These are phyloP conservation scores for Budorcas taxicolor DNA, from an alignment of 2,113 vertebrate genomes.

Conservation along the genomic window DNA sequence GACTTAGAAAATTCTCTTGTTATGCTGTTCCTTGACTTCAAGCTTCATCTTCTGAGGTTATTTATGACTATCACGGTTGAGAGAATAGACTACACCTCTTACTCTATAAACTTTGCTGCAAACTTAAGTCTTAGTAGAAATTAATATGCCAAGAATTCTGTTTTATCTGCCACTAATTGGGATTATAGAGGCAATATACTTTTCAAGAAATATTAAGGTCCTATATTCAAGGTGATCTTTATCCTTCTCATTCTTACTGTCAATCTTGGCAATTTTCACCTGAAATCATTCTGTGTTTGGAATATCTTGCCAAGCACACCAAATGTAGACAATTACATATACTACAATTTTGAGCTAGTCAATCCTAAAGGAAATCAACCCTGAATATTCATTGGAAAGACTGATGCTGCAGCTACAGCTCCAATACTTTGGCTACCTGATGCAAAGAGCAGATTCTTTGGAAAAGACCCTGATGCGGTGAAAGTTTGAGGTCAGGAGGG, in stretches of 20 bases:
- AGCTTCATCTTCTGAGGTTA: not conserved
- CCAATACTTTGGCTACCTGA: not conserved
- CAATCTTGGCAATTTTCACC: not conserved
- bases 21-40: not conserved
- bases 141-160: not conserved
- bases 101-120: not conserved
- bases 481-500: not conserved
- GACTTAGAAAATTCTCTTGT: not conserved
- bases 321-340: not conserved
- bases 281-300: not conserved
- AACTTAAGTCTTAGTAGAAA: not conserved
- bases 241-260: not conserved
- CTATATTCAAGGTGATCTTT: not conserved
- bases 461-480: not conserved
- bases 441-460: not conserved
- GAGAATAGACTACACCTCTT: not conserved
- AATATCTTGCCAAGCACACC: not conserved
- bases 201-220: not conserved
- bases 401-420: not conserved
- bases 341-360: not conserved
- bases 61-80: not conserved
- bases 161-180: not conserved
- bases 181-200: not conserved
- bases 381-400: not conserved
- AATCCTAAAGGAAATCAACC: not conserved